Evolutionary conservation across 2,797 vertebrate species (phyloP).

Genomic region (Dipus sagitta): DNA sequence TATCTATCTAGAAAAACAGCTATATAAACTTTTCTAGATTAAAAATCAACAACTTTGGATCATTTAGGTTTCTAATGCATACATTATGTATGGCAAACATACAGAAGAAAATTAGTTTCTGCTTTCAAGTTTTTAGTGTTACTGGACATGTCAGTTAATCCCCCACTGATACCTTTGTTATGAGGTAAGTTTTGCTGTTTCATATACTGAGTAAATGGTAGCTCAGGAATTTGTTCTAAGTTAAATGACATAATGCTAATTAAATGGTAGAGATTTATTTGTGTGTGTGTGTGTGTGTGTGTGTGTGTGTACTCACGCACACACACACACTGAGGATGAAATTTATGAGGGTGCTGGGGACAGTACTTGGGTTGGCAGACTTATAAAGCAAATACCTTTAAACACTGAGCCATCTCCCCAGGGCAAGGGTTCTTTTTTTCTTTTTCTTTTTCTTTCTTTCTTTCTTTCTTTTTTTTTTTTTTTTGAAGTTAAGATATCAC

Average conservation of each 20-base stretch:
- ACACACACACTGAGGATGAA: too few relatives aligned
- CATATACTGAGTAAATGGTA: background rate
- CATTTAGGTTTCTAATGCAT: background rate
- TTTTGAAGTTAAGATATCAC: constrained; percentile 23
- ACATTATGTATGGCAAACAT: background rate
- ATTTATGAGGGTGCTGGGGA: background rate
- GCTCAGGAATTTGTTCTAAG: background rate
- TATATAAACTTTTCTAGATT: constrained; percentile 15
- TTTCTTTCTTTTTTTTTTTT: constrained; percentile 16
- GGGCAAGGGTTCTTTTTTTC: background rate
- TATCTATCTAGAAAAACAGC: background rate
- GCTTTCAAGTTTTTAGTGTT: background rate
- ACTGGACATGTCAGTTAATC: background rate
- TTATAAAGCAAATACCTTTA: too few relatives aligned
- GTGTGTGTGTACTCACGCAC: too few relatives aligned
- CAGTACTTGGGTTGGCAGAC: too few relatives aligned
- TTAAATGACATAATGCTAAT: background rate
- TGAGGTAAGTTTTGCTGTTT: background rate
- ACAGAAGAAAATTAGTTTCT: background rate
- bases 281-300: too few relatives aligned
- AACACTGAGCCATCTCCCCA: too few relatives aligned
- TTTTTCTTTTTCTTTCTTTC: constrained; percentile 18
- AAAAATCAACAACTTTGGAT: background rate
- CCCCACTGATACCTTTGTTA: background rate
- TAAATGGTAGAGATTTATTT: background rate